Base-by-base conservation (phyloP, 2,113 vertebrate species). In the Nasalis larvatus region DNA sequence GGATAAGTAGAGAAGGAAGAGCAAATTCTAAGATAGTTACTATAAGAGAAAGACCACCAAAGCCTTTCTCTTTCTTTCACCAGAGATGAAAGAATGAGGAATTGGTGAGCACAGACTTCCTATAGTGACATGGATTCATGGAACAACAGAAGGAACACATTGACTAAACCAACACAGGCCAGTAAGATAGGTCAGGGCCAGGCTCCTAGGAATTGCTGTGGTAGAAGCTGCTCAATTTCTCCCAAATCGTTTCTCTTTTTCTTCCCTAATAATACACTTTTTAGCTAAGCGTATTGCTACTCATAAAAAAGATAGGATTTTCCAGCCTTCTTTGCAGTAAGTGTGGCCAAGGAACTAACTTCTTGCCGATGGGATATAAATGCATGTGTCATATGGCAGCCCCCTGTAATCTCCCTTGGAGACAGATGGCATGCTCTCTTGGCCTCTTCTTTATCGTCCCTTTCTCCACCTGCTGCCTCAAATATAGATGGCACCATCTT, bases 261-360 rank as follows among this genome's bases (percentile, higher is more conserved):
- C 42, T 86, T 86, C 35, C 25, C 91, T 86, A 69, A 81, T 42
- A 76, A 85, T 78, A 91, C 86, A 37, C 74, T 4, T 56, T 52
- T 86, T 71, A 93, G 42, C 45, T 83, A 32, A 83, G 3, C 35
- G n/a, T 56, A 88, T n/a, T 95, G 32, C 32, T 91, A 25, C 37
- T 96, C 71, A 27, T 30, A 84, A 93, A 69, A 92, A 95, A 68
- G 58, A 89, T 40, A 42, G 68, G 60, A 56, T 54, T 93, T 96
- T 58, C 68, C 9, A 83, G 30, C 40, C 71, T 94, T 30, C 42
- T 63, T 81, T 94, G 25, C 9, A 83, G 6, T 58, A 47, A 52
- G 9, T 73, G 13, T 96, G 73, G 18, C 30, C 73, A 89, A 63
- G 35, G 42, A 77, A 32, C 20, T 94, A 35, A 80, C 10, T 88